A percentile compares a stretch with the other conserved stretches of the same genome.
phyloP scores from a whole-genome alignment of 2,113 vertebrate genomes.

The Hippoglossus stenolepis region DNA sequence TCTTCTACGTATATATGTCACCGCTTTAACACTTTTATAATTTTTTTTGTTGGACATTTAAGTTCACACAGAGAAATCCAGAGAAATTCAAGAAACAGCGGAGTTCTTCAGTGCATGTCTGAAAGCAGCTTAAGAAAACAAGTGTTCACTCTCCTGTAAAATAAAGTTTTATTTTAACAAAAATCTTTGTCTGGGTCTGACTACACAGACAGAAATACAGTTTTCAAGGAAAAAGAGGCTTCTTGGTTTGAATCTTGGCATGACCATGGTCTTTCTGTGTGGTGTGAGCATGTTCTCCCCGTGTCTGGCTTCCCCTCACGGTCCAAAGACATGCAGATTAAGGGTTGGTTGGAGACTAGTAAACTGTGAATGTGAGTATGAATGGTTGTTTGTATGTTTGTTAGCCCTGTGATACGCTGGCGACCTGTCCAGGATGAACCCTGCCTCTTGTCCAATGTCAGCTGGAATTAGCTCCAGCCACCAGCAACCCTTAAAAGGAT shows the following conservation, averaged over 20 bases:
- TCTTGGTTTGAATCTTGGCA: not conserved
- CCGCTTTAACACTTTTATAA: no score
- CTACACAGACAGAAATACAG: not conserved
- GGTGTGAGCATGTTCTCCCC: not conserved
- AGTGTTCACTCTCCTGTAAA: not conserved
- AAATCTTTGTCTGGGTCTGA: slow-evolving; percentile 1
- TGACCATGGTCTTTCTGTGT: no score
- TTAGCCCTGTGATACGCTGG: no score
- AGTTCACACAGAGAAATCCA: no score
- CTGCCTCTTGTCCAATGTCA: no score
- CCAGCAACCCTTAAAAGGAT: no score
- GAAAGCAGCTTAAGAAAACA: not conserved
- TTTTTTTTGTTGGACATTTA: no score
- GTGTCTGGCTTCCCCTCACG: not conserved
- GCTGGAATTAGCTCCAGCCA: no score
- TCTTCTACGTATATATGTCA: no score
- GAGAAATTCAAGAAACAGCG: not conserved
- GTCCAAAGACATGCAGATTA: not conserved
- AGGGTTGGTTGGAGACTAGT: not conserved
- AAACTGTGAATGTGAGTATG: not conserved
- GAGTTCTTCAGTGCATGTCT: not conserved
- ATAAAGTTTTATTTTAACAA: slow-evolving; percentile 21
- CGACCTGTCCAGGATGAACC: no score
- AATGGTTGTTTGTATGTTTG: no score
- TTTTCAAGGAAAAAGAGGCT: not conserved